Conservation (phyloP, 2,888 invertebrate genomes). For the Aporophyla nigra region DNA sequence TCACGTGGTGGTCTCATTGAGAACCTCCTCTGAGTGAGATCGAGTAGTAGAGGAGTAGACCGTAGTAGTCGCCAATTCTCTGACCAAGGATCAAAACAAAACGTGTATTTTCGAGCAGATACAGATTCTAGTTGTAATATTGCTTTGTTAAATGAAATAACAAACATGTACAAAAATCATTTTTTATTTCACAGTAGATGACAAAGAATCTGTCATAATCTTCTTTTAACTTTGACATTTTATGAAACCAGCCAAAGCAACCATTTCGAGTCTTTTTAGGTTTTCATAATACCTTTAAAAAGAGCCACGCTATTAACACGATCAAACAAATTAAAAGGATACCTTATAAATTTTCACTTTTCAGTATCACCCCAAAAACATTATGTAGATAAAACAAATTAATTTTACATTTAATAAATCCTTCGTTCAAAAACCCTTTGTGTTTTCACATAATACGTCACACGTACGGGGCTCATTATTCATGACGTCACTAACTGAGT, state of each 20-base stretch:
- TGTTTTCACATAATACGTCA: constrained; percentile 55
- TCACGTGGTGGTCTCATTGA: no score
- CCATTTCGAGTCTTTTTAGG: not conserved
- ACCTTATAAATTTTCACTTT: not conserved
- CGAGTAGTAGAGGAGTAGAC: no score
- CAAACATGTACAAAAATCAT: no score
- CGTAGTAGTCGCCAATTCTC: no score
- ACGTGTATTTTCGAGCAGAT: not conserved
- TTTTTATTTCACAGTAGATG: no score
- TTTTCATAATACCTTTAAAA: not conserved
- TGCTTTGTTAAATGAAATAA: not conserved
- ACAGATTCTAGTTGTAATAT: not conserved
- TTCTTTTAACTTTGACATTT: not conserved
- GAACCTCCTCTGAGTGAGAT: no score
- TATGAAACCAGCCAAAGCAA: not conserved
- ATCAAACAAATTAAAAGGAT: not conserved
- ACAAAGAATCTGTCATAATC: not conserved
- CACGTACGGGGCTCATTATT: constrained; percentile 66
- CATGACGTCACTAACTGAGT: constrained; percentile 67
- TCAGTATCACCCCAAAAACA: constrained; percentile 8
- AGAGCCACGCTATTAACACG: not conserved
- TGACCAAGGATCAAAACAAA: no score
- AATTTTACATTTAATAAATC: constrained; percentile 45
- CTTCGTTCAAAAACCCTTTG: constrained; percentile 46
- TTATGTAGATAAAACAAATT: constrained; percentile 26